Evolutionary conservation across 1,140 invertebrate species (phyloP), one percentile per base, ranked within the genome.

Genomic region (Euwallacea fornicatus): DNA sequence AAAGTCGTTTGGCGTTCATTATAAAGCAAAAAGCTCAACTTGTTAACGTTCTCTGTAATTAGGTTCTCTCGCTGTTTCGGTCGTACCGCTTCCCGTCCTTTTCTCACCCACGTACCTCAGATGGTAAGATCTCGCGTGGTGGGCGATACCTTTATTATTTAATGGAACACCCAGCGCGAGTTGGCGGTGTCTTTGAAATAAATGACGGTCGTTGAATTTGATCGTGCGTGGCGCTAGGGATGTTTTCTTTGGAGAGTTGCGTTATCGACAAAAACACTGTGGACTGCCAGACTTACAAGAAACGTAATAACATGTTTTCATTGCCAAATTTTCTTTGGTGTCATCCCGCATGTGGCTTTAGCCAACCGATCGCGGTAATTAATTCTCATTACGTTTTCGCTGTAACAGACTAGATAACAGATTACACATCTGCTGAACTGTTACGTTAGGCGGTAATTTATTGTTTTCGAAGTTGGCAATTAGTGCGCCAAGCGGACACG

Each of bases 111-210:
- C 42, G 50, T 46, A 13, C 55, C 42, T 16, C 11, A n/a, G 21
- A 33, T 33, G 21, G 21, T 33, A 33, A 33, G 21, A 33, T 21
- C 58, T 56, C 53, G 21, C 59, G 16, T 16, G 72, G 75, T 78
- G 76, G 76, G 76, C 77, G 76, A 78, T 77, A 63, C 73, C 72
- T 71, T 56, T 56, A 75, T 73, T 76, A 75, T 73, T 76, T 76
- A 75, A 75, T 74, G 77, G 77, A 78, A 78, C 77, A 78, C 77
- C 77, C 77, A 78, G 73, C 76, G 75, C 74, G 77, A 72, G 76
- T 77, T 73, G 75, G 74, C 77, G 77, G 77, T 70, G 71, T 75
- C 77, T 78, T 78, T 76, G 75, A 76, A 74, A 75, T 74, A 73
- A 75, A 58, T 74, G 75, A 74, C 71, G 69, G 62, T 74, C 73